These are phyloP conservation scores for Lasioglossum leucozonium DNA, from an alignment of 2,888 invertebrate genomes.

Conservation along the genomic window DNA sequence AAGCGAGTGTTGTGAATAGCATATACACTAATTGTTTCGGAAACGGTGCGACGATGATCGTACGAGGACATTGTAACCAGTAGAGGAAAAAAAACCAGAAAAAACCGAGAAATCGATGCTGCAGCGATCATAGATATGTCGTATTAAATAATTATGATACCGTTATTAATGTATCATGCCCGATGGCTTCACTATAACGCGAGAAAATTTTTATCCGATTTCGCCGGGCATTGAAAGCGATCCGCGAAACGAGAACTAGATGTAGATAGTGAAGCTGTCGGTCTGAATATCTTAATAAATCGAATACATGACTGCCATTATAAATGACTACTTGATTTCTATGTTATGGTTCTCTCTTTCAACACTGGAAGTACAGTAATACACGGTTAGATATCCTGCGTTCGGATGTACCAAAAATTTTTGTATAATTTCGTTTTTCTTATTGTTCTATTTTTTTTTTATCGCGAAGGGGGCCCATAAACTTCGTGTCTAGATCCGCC, in stretches of 20 bases:
- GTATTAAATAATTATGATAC: constrained; percentile 68
- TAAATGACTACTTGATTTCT: constrained; percentile 44
- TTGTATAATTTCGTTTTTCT: no score
- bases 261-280: constrained; percentile 67
- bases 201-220: constrained; percentile 53
- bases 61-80: constrained; percentile 49
- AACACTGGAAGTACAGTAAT: neutral
- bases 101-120: constrained; percentile 51
- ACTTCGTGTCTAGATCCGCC: no score
- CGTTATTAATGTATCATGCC: constrained; percentile 74
- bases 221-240: constrained; percentile 26
- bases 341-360: neutral
- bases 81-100: constrained; percentile 53
- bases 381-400: no score
- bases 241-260: constrained; percentile 46
- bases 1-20: constrained; percentile 68
- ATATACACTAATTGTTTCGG: constrained; percentile 58
- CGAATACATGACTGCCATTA: constrained; percentile 72
- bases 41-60: constrained; percentile 48
- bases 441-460: no score
- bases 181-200: constrained; percentile 64
- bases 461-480: no score
- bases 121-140: constrained; percentile 69
- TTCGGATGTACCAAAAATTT: no score
- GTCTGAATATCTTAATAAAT: constrained; percentile 74